Conservation (phyloP, 2,797 vertebrate genomes). For the Cichlasoma orientale region DNA sequence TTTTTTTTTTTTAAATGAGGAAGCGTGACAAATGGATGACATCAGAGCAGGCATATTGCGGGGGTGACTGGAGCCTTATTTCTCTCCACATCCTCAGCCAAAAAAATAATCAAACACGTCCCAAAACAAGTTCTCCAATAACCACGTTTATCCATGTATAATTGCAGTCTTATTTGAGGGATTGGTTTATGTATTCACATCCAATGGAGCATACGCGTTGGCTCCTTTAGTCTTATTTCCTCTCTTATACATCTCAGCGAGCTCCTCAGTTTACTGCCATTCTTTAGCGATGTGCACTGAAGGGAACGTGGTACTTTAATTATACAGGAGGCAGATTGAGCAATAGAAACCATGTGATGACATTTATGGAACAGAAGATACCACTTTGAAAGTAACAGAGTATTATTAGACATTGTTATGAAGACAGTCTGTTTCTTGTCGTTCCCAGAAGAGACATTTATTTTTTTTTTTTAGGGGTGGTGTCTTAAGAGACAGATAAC, state of each 20-base stretch:
- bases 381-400: conserved; percentile 50
- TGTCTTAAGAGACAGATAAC: conserved; percentile 49
- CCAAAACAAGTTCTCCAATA: conserved; percentile 56
- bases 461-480: conserved; percentile 18
- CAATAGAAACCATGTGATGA: conserved; percentile 63
- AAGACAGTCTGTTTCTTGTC: conserved; percentile 24
- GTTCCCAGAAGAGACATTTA: conserved; percentile 12
- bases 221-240: conserved; percentile 37
- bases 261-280: conserved; percentile 50
- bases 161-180: conserved; percentile 47
- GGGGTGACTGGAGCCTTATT: conserved; percentile 64
- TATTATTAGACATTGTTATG: conserved; percentile 55
- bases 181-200: conserved; percentile 41
- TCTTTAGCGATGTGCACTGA: conserved; percentile 41
- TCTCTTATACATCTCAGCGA: conserved; percentile 35
- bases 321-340: conserved; percentile 49
- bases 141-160: conserved; percentile 56
- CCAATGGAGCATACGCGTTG: conserved; percentile 28
- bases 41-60: conserved; percentile 53
- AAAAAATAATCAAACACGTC: conserved; percentile 62
- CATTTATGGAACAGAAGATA: conserved; percentile 60
- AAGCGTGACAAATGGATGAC: conserved; percentile 70
- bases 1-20: conserved; percentile 36
- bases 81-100: conserved; percentile 39
- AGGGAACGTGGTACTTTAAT: conserved; percentile 55